Conservation (phyloP, 1,140 invertebrate genomes). For the Drosophila bocqueti region DNA sequence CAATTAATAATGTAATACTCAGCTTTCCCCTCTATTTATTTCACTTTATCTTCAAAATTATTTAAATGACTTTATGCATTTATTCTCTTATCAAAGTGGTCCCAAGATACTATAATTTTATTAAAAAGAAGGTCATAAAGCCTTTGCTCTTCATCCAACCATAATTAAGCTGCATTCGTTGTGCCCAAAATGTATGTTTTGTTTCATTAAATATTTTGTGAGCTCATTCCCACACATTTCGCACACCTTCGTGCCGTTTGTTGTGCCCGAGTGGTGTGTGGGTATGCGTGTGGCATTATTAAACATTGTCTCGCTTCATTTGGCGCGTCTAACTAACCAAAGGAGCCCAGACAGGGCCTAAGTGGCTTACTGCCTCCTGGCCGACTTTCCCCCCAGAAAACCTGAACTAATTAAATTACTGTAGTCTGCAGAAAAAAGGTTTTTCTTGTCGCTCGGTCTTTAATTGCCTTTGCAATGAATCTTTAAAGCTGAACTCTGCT, state of each 20-base stretch:
- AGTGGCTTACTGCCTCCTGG: constrained; percentile 20
- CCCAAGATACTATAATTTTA: too few relatives aligned
- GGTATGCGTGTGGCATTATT: constrained; percentile 43
- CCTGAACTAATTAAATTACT: constrained; percentile 76
- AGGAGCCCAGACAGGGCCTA: constrained; percentile 34
- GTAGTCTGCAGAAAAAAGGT: constrained; percentile 56
- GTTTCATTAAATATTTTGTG: constrained; percentile 18
- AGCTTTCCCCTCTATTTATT: background rate
- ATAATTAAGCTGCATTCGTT: background rate
- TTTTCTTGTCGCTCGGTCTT: constrained; percentile 42
- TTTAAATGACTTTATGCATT: background rate
- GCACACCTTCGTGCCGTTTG: constrained; percentile 16
- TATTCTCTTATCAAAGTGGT: background rate
- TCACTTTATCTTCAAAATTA: too few relatives aligned
- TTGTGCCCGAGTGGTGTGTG: constrained; percentile 13
- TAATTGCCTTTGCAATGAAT: constrained; percentile 58
- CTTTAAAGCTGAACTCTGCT: constrained; percentile 46
- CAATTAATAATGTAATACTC: too few relatives aligned
- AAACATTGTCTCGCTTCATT: constrained; percentile 66
- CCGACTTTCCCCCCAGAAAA: background rate
- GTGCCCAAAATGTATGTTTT: constrained; percentile 4
- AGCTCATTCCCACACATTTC: constrained; percentile 29
- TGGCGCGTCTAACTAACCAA: constrained; percentile 49
- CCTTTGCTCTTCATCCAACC: background rate
- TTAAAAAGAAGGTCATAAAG: too few relatives aligned